Conservation (phyloP, 2,888 invertebrate species). For the Petrolisthes cinctipes region DNA sequence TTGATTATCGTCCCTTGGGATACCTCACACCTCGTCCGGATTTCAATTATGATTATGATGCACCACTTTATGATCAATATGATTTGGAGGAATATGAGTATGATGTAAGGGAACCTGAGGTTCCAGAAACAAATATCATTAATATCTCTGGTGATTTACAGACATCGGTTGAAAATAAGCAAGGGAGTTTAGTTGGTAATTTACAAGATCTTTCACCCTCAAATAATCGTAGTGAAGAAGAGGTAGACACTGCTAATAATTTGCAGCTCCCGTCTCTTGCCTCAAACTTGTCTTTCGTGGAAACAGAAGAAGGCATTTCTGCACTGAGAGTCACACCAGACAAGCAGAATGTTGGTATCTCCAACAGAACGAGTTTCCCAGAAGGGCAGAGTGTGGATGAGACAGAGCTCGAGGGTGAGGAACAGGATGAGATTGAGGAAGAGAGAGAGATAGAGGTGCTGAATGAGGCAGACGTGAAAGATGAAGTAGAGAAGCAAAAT, state of each 20-base stretch:
- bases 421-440: not conserved
- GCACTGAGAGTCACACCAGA: conserved; percentile 16
- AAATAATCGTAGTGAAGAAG: not conserved
- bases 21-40: not conserved
- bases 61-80: not conserved
- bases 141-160: not conserved
- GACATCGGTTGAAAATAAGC: not conserved
- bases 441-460: not conserved
- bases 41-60: not conserved
- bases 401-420: not conserved
- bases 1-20: not conserved
- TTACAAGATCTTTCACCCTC: not conserved
- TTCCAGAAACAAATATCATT: not conserved
- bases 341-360: not conserved
- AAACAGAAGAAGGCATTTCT: not conserved
- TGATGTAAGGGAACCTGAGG: not conserved
- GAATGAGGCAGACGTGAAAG: not conserved
- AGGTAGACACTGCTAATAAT: not conserved
- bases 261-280: not conserved
- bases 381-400: not conserved
- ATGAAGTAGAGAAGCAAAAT: not conserved
- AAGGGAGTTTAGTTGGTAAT: not conserved
- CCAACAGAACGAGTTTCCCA: not conserved
- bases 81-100: too few species aligned
- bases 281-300: conserved; percentile 1